Evolutionary conservation across 2,888 invertebrate species (phyloP).

Genomic region (Dolichomitus sp.): DNA sequence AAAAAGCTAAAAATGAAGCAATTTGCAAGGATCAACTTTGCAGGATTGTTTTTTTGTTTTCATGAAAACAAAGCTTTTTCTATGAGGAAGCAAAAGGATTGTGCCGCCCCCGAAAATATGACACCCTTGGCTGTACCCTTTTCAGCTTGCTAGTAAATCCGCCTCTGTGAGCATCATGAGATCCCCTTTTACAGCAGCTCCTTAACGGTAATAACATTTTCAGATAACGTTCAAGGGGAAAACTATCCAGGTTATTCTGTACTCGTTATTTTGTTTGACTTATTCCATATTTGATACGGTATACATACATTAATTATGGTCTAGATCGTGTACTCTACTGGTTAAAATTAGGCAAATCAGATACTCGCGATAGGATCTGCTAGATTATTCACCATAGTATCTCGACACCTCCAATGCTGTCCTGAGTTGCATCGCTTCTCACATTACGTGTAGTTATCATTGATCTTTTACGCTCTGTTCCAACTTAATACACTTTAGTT

Average conservation of each 20-base stretch:
- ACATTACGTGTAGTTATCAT: conserved; percentile 47
- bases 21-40: no score
- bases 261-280: not conserved
- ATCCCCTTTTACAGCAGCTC: no score
- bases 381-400: conserved; percentile 36
- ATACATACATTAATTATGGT: not conserved
- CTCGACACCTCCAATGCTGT: conserved; percentile 37
- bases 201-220: no score
- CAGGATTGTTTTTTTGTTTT: no score
- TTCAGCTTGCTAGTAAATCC: no score
- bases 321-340: not conserved
- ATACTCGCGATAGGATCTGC: conserved; percentile 12
- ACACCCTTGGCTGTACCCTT: no score
- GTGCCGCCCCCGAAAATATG: no score
- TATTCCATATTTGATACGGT: not conserved
- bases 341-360: conserved; percentile 38
- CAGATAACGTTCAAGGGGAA: no score
- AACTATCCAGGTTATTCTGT: not conserved
- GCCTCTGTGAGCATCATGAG: no score
- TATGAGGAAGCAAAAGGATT: no score
- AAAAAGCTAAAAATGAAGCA: no score
- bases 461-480: conserved; percentile 58
- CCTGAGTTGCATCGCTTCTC: conserved; percentile 36
- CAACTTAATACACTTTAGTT: conserved; percentile 59
- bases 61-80: no score